Evolutionary conservation across 64 coral and sea anemone species (phyloP), one percentile per base, ranked within the genome.

Genomic region (Platygyra sinensis): DNA sequence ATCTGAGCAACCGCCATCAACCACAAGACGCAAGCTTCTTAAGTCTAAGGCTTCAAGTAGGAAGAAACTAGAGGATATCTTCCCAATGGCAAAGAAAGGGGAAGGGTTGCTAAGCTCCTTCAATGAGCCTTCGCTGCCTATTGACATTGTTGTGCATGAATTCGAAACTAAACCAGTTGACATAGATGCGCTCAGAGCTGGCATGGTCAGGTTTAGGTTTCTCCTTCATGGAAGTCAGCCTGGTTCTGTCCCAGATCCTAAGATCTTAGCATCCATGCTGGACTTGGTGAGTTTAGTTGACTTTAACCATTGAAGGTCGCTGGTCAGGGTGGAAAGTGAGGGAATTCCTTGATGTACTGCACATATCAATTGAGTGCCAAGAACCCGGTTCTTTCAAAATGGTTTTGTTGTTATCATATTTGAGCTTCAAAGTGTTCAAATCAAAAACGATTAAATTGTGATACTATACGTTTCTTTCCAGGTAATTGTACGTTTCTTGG

Each of bases 101-200:
- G 63, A 60, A 22, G 60, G 61, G 74, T 49, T 38, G 57, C 72
- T 78, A 4, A 11, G 60, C 27, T 55, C 57, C 3, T 87, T 75
- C 10, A 46, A 46, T 30, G 84, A 84, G 24, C 60, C 80, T 8
- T 71, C 90, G 4, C 31, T 87, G 10, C 90, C 83, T 54, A 83
- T 91, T 65, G 92, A 97, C 46, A 88, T 97, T 42, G 89, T 94
- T 5, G 89, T 94, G 17, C 95, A 89, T 18, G 97, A 99, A 77
- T 92, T 93, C 64, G 91, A 95, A 29, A 87, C 90, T 72, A 90
- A 81, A 27, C 97, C 97, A 10, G 97, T 99, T 31, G 91, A 99
- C 25, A 36, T 99, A 6, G 30, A 79, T 50, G 94, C 91, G 13
- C 79, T 96, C 52, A 78, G 97, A 63, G 88, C 75, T 33, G 97